Conservation (phyloP, 2,113 vertebrate genomes). For the Neogobius melanostomus region DNA sequence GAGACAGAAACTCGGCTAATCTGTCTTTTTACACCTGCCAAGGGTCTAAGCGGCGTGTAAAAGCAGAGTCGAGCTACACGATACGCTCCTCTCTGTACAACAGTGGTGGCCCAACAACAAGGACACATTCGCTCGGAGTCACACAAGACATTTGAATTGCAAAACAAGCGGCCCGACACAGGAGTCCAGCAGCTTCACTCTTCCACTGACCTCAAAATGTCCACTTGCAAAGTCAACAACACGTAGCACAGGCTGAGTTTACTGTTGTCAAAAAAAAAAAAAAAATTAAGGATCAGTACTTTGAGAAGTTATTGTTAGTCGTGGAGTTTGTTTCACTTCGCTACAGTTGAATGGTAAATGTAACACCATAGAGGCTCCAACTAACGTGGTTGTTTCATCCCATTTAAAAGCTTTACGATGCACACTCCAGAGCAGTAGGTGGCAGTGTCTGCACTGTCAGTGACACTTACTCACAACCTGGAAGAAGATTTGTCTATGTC, state of each 20-base stretch:
- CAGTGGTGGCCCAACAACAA: constrained; percentile 38
- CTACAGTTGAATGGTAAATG: no score
- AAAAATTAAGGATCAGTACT: no score
- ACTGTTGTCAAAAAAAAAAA: neutral
- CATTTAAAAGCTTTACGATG: no score
- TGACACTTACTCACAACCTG: no score
- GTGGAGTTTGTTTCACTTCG: no score
- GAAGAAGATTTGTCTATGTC: no score
- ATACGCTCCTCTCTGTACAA: constrained; percentile 34
- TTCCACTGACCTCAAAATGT: constrained; percentile 27
- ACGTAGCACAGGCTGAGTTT: constrained; percentile 2
- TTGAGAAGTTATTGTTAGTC: no score
- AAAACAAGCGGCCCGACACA: constrained; percentile 46
- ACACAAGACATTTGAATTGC: constrained; percentile 69
- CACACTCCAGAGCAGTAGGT: no score
- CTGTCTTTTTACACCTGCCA: constrained; percentile 35
- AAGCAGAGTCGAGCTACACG: constrained; percentile 34
- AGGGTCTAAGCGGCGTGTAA: constrained; percentile 40
- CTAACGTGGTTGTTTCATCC: no score
- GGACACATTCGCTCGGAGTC: constrained; percentile 55
- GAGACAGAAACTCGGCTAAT: constrained; percentile 36
- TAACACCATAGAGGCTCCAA: no score
- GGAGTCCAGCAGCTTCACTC: constrained; percentile 22
- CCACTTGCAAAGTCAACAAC: constrained; percentile 14
- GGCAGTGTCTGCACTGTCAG: no score